These are phyloP conservation scores for Pelobates fuscus DNA, from an alignment of 2,113 vertebrate species.

Conservation along the genomic window DNA sequence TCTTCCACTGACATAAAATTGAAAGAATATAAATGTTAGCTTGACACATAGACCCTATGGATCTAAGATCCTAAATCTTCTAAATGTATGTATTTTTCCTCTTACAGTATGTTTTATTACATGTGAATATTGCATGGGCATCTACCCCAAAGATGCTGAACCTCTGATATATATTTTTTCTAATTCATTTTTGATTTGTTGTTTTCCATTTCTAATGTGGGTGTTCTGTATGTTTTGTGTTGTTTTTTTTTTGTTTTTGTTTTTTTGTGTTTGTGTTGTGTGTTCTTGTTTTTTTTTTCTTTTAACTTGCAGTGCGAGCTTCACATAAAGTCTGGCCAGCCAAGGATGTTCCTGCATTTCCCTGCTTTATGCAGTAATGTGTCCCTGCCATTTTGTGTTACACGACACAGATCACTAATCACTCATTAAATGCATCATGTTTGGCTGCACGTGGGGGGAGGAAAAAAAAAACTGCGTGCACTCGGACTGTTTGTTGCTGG, in stretches of 20 bases:
- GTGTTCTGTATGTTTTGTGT: constrained; percentile 46
- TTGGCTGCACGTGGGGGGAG: constrained; percentile 55
- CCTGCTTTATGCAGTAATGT: constrained; percentile 82
- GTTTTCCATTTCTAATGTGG: constrained; percentile 54
- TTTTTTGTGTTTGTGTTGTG: constrained; percentile 59
- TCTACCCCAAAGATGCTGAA: constrained; percentile 56
- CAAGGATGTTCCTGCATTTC: constrained; percentile 81
- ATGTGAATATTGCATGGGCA: constrained; percentile 61
- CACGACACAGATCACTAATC: constrained; percentile 73
- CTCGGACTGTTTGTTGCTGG: constrained; percentile 53
- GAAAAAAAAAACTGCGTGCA: constrained; percentile 34
- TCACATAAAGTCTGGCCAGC: constrained; percentile 85
- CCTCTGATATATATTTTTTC: constrained; percentile 55
- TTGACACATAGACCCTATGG: constrained; percentile 13
- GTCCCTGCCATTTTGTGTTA: constrained; percentile 70
- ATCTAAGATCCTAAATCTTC: not conserved
- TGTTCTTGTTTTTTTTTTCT: constrained; percentile 73
- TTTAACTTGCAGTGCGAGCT: constrained; percentile 87
- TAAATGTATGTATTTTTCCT: not conserved
- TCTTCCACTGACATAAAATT: too few species aligned
- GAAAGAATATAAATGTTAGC: not conserved
- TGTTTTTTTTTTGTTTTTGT: constrained; percentile 50
- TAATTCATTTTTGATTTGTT: constrained; percentile 81
- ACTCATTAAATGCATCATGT: constrained; percentile 62
- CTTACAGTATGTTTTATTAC: not conserved